Evolutionary conservation across 1,140 invertebrate genomes (phyloP).

Genomic region (Pseudomyrmex cubaensis): DNA sequence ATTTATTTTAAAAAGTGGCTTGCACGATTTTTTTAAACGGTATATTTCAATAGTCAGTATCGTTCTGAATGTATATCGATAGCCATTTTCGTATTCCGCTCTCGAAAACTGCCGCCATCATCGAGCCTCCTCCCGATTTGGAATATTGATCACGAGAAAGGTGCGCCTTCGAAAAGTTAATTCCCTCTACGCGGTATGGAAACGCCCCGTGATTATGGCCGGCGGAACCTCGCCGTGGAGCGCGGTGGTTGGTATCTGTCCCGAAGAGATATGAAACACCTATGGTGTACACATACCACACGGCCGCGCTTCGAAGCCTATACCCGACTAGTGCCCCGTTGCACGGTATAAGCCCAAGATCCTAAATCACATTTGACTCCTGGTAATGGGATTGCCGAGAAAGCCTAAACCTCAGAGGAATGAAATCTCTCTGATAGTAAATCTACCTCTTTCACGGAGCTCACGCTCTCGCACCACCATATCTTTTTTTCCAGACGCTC

Average conservation of each 20-base stretch:
- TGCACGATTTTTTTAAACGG: neutral
- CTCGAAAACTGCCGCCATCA: conserved; percentile 23
- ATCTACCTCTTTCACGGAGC: conserved; percentile 70
- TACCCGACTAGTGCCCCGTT: conserved; percentile 29
- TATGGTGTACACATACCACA: conserved; percentile 66
- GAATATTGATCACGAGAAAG: conserved; percentile 55
- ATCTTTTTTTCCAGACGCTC: conserved; percentile 40
- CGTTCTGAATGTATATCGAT: neutral
- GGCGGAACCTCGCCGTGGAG: conserved; percentile 22
- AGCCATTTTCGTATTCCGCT: conserved; percentile 58
- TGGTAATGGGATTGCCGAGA: conserved; percentile 79
- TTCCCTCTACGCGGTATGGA: conserved; percentile 69
- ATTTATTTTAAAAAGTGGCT: neutral
- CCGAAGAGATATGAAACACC: conserved; percentile 75
- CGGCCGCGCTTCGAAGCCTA: conserved; percentile 55
- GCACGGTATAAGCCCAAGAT: conserved; percentile 74
- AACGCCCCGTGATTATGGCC: conserved; percentile 69
- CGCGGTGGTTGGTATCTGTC: conserved; percentile 72
- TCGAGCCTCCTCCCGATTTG: conserved; percentile 5
- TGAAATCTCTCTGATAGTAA: conserved; percentile 78
- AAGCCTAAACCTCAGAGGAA: conserved; percentile 74
- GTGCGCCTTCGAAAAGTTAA: conserved; percentile 62
- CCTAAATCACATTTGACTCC: conserved; percentile 84
- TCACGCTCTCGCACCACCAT: conserved; percentile 4
- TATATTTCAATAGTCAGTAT: neutral